Conservation (phyloP, 2,113 vertebrate species). For the Microcebus griseorufus region DNA sequence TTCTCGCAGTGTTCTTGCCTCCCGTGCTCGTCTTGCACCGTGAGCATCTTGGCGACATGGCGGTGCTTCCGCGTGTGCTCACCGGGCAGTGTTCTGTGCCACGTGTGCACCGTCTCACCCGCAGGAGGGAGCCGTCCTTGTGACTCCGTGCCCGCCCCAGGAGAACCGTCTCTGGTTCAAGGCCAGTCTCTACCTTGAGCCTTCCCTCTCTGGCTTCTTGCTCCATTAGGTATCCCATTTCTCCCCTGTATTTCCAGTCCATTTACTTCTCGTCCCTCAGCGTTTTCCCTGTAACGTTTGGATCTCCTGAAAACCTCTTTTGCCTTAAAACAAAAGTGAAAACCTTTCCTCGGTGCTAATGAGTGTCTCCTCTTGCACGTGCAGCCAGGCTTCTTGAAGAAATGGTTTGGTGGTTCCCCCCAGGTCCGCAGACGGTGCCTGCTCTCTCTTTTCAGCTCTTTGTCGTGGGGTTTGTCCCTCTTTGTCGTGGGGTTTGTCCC, state of each 20-base stretch:
- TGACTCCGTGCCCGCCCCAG: fast-evolving
- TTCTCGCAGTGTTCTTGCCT: neutral
- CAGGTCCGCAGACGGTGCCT: fast-evolving
- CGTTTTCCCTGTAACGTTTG: neutral
- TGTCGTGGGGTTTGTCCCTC: neutral
- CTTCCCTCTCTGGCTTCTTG: neutral
- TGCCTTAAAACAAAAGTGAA: neutral
- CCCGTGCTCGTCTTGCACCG: neutral
- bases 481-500: neutral
- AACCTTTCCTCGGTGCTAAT: neutral
- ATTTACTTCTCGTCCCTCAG: neutral
- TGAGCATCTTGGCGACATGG: too few species aligned
- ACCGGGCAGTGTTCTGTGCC: fast-evolving
- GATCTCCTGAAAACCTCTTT: neutral
- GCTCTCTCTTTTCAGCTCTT: neutral
- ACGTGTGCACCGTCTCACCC: fast-evolving
- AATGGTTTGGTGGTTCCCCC: neutral
- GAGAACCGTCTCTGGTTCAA: neutral
- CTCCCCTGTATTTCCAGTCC: neutral
- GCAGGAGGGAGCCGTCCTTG: neutral
- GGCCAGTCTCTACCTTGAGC: neutral
- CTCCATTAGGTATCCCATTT: neutral
- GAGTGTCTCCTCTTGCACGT: neutral
- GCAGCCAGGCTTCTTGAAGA: neutral
- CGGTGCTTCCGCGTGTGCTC: fast-evolving